These are phyloP conservation scores for Phasianus colchicus DNA, from an alignment of 2,113 vertebrate genomes.

Conservation along the genomic window DNA sequence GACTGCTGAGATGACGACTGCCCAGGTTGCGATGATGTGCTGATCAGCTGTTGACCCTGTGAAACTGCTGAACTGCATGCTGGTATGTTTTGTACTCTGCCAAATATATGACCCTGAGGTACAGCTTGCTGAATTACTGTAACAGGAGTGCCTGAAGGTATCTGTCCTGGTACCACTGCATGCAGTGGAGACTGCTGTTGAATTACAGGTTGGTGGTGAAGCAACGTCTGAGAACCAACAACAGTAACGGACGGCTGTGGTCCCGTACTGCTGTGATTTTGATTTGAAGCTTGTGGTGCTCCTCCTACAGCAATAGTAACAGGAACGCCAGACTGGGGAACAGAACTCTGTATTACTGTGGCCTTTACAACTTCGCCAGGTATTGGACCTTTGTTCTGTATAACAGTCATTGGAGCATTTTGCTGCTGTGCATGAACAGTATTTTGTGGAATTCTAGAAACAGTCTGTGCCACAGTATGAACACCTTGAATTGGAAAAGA, in stretches of 20 bases:
- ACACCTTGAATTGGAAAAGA: conserved; percentile 88
- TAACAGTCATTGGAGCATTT: conserved; percentile 84
- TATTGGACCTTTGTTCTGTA: conserved; percentile 85
- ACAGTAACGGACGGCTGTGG: conserved; percentile 75
- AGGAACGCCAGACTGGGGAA: conserved; percentile 81
- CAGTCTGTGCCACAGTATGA: conserved; percentile 82
- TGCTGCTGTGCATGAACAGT: conserved; percentile 81
- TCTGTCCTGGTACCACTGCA: conserved; percentile 83
- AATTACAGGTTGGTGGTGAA: conserved; percentile 89
- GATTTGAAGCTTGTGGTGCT: conserved; percentile 78
- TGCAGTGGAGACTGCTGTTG: conserved; percentile 83
- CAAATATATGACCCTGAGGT: conserved; percentile 92
- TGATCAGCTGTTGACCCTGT: conserved; percentile 86
- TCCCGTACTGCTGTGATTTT: conserved; percentile 85
- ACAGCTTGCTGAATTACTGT: conserved; percentile 94
- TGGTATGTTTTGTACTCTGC: conserved; percentile 90
- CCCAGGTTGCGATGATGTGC: conserved; percentile 78
- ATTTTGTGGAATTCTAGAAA: conserved; percentile 83
- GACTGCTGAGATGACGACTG: conserved; percentile 82
- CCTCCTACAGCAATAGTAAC: conserved; percentile 81
- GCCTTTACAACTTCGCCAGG: conserved; percentile 86
- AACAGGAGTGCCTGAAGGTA: conserved; percentile 90
- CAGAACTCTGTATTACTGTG: conserved; percentile 86
- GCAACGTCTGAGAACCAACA: conserved; percentile 83
- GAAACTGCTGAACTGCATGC: conserved; percentile 86